Percentiles rank a stretch among this genome's conserved stretches.
phyloP scores from a whole-genome alignment of 1,140 invertebrate species.

The Zelostemma sp. region DNA sequence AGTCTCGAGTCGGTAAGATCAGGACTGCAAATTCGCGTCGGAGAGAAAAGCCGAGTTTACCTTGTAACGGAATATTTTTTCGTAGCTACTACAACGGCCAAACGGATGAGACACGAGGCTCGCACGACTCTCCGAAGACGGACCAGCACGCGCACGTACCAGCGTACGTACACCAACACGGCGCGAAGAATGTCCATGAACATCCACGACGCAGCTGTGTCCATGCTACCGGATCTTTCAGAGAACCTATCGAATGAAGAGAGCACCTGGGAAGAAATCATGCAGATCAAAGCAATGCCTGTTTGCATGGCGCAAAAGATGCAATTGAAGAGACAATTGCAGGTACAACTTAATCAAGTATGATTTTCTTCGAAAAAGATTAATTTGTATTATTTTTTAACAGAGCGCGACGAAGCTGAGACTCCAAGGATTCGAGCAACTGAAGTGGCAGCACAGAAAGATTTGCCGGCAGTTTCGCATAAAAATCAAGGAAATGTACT shows the following conservation, averaged over 20 bases:
- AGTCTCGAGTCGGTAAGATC: slow-evolving; percentile 78
- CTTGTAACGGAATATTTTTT: slow-evolving; percentile 1
- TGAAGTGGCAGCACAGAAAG: slow-evolving; percentile 82
- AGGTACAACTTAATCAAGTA: neutral
- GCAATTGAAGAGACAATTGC: slow-evolving; percentile 68
- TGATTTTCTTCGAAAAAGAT: slow-evolving; percentile 5
- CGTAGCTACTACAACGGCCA: slow-evolving; percentile 67
- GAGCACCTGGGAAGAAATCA: slow-evolving; percentile 87
- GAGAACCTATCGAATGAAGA: slow-evolving; percentile 86
- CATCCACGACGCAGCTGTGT: slow-evolving; percentile 78
- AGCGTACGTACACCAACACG: slow-evolving; percentile 71
- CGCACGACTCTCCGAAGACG: slow-evolving; percentile 74
- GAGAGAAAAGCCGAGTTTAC: too few species aligned
- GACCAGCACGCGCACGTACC: slow-evolving; percentile 75
- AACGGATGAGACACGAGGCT: slow-evolving; percentile 69
- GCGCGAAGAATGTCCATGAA: slow-evolving; percentile 75
- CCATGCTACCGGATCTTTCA: slow-evolving; percentile 82
- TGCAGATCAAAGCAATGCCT: slow-evolving; percentile 86
- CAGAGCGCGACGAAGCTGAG: slow-evolving; percentile 84
- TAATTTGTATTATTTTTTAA: slow-evolving; percentile 23
- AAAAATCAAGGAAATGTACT: slow-evolving; percentile 74
- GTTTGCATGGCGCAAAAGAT: slow-evolving; percentile 85
- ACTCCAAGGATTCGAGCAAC: slow-evolving; percentile 82
- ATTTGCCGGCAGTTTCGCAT: slow-evolving; percentile 75
- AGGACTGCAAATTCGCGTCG: too few species aligned